phyloP scores from a whole-genome alignment of 2,888 invertebrate species.

The Colletes collaris region DNA sequence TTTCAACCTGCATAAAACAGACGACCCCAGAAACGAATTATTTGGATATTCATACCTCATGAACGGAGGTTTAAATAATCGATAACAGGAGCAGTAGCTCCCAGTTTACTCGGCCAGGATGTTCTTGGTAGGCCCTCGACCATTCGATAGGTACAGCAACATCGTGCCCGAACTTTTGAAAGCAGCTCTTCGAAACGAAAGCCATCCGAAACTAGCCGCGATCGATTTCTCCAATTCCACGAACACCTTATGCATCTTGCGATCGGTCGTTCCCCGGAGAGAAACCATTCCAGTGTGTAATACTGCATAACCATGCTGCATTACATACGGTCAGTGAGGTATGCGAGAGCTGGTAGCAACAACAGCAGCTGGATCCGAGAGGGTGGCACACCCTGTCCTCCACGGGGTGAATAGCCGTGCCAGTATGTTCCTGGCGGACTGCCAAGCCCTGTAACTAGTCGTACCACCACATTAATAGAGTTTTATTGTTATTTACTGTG shows the following conservation, averaged over 20 bases:
- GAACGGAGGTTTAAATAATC: no score
- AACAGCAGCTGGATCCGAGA: conserved; percentile 46
- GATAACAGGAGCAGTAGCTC: no score
- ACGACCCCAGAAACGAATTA: no score
- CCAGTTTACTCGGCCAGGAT: no score
- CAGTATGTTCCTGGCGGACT: conserved; percentile 75
- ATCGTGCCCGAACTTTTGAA: background rate
- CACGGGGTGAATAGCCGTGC: conserved; percentile 75
- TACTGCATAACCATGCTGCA: conserved; percentile 74
- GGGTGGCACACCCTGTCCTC: conserved; percentile 50
- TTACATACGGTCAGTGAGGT: conserved; percentile 69
- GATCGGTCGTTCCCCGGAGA: conserved; percentile 58
- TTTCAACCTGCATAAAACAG: no score
- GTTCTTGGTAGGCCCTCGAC: no score
- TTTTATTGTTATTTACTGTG: conserved; percentile 83
- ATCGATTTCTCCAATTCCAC: conserved; percentile 47
- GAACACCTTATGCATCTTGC: conserved; percentile 53
- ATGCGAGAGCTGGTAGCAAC: conserved; percentile 57
- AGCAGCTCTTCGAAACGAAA: background rate
- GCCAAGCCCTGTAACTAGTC: conserved; percentile 77
- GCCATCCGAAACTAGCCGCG: background rate
- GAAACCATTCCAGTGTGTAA: conserved; percentile 68
- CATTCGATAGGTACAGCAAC: no score
- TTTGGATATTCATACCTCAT: no score
- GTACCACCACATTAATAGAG: conserved; percentile 81